These are phyloP conservation scores for Cherax destructor DNA, from an alignment of 1,140 invertebrate genomes.

Conservation along the genomic window DNA sequence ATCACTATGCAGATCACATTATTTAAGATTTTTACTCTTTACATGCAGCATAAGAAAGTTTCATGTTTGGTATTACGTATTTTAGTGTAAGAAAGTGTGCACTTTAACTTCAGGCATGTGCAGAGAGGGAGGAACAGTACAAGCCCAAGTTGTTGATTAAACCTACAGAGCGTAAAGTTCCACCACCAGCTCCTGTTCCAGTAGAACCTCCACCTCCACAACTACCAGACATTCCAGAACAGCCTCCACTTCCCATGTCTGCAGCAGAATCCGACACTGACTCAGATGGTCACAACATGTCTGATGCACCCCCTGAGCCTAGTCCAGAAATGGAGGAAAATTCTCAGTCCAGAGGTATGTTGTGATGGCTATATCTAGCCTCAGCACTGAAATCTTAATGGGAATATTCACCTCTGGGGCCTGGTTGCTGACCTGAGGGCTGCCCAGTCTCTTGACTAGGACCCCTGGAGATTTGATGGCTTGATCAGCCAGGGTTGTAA, in stretches of 20 bases:
- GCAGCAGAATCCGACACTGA: constrained; percentile 61
- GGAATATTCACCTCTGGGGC: no score
- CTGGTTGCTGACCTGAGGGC: no score
- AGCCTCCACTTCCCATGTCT: constrained; percentile 25
- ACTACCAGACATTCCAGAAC: constrained; percentile 40
- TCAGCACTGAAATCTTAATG: no score
- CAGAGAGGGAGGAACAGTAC: constrained; percentile 88
- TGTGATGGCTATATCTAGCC: not conserved
- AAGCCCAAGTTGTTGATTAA: constrained; percentile 80
- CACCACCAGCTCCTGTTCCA: constrained; percentile 33
- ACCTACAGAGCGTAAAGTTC: constrained; percentile 60
- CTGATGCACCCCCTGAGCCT: constrained; percentile 55
- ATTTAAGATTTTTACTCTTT: no score
- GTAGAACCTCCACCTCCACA: constrained; percentile 35
- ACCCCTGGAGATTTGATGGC: no score
- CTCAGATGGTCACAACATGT: constrained; percentile 35
- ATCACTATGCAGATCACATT: no score
- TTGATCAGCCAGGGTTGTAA: no score
- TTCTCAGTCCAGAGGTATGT: constrained; percentile 42
- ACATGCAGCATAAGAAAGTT: no score
- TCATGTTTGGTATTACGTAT: no score
- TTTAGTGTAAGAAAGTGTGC: no score
- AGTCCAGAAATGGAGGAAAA: constrained; percentile 46
- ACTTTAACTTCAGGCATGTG: constrained; percentile 78
- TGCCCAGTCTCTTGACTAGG: no score